Base-by-base conservation (phyloP, 2,113 vertebrate species). In the Rhineura floridana region DNA sequence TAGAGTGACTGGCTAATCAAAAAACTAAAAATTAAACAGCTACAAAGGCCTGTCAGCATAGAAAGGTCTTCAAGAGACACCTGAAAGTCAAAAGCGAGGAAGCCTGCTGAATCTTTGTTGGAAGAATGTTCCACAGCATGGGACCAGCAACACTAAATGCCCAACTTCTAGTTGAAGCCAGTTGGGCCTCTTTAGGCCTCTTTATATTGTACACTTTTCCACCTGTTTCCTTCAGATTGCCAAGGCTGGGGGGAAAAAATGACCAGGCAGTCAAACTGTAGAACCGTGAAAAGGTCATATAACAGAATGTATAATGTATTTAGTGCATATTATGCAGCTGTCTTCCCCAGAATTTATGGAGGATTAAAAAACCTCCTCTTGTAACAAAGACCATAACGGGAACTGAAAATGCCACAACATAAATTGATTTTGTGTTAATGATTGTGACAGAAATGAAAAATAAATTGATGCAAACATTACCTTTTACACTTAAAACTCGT, bases 371-470 rank as follows among this genome's bases (percentile, higher is more conserved):
- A 91, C 46, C 90, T 91, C 93, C 84, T 91, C 80, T 84, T 86
- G 73, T 88, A 88, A 94, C 91, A 94, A 88, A 94, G 86, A 93
- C 90, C 90, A 87, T 91, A 94, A 93, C 88, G 67, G 91, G 91
- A 96, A 94, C 89, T 93, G 93, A 94, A 95, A 95, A 95, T 95
- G 94, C 91, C 91, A 93, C 88, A 93, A 89, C 82, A 93, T 90
- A 93, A 94, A 95, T 94, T 95, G 93, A 93, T 91, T 95, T 94
- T 93, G 91, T 93, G 93, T 93, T 95, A 94, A 94, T 94, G 88
- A 78, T 91, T 83, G 89, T 93, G 90, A 91, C 88, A 91, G 89
- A 77, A 83, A 84, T 28, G 48, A 85, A 85, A 86, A 93, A 91
- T 88, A 87, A 88, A 93, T 89, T 82, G 36, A 85, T 83, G 90